Evolutionary conservation across 2,888 invertebrate species (phyloP).

Genomic region (Microplitis manilae): DNA sequence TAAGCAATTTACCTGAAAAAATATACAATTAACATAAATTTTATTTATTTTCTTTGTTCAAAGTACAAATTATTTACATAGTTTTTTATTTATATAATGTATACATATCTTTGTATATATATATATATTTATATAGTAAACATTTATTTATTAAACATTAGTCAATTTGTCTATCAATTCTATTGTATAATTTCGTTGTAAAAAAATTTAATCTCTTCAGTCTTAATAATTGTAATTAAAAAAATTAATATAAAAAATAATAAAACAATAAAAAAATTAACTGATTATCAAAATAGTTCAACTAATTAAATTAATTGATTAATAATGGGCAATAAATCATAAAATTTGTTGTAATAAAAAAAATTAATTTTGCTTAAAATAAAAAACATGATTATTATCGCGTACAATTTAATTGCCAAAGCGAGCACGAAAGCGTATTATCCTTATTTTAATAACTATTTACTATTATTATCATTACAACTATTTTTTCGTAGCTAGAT

Average conservation of each 20-base stretch:
- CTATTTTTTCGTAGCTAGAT: background rate
- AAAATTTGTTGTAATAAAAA: background rate
- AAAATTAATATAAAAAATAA: conserved; percentile 1
- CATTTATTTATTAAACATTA: background rate
- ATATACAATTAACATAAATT: conserved; percentile 45
- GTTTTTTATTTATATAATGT: conserved; percentile 27
- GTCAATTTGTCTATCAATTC: too few species aligned
- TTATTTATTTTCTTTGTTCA: conserved; percentile 42
- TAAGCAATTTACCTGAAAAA: background rate
- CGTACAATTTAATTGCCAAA: background rate
- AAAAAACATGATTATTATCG: background rate
- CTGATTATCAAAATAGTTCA: background rate
- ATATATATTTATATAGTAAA: background rate
- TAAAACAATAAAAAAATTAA: too few species aligned
- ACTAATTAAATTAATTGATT: background rate
- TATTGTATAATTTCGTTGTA: conserved; percentile 7
- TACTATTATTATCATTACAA: background rate
- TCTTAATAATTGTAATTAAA: conserved; percentile 21
- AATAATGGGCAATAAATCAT: background rate
- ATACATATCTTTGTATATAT: background rate
- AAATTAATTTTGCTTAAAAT: background rate
- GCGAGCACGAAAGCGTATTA: background rate
- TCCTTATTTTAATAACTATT: background rate
- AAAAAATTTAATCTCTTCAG: conserved; percentile 23
- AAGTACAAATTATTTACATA: conserved; percentile 53